Evolutionary conservation across 2,888 invertebrate species (phyloP).

Genomic region (Pammene fasciana): DNA sequence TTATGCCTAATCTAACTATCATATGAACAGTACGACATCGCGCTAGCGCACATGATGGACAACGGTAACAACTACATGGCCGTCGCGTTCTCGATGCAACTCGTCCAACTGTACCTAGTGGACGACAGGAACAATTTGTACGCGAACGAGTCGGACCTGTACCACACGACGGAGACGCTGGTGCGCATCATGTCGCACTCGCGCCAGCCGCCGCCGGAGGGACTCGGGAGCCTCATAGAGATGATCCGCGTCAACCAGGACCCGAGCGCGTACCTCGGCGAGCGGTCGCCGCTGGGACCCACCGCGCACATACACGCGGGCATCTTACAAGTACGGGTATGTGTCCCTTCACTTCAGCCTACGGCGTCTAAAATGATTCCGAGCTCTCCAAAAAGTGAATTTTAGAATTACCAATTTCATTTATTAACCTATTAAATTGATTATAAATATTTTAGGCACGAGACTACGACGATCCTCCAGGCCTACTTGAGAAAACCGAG

Average conservation of each 20-base stretch:
- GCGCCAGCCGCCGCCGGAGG: conserved; percentile 91
- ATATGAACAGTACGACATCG: conserved; percentile 87
- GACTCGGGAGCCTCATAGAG: conserved; percentile 91
- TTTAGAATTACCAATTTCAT: background rate
- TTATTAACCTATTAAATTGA: background rate
- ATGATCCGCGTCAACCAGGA: conserved; percentile 90
- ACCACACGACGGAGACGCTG: conserved; percentile 93
- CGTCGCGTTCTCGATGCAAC: conserved; percentile 94
- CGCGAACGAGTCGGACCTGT: conserved; percentile 92
- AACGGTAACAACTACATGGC: conserved; percentile 91
- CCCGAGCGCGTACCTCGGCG: conserved; percentile 87
- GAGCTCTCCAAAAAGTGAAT: no score
- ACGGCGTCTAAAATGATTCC: no score
- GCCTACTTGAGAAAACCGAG: conserved; percentile 97
- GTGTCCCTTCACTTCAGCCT: background rate
- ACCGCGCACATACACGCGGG: conserved; percentile 96
- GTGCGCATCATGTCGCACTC: conserved; percentile 89
- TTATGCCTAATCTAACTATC: background rate
- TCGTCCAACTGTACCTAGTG: conserved; percentile 93
- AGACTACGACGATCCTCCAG: conserved; percentile 96
- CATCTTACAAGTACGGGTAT: conserved; percentile 91
- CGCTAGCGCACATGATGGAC: conserved; percentile 93
- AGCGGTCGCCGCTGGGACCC: conserved; percentile 90
- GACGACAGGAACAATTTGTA: conserved; percentile 90
- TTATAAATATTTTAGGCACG: conserved; percentile 72